Evolutionary conservation across 2,113 vertebrate genomes (phyloP).

Genomic region (Carollia perspicillata): DNA sequence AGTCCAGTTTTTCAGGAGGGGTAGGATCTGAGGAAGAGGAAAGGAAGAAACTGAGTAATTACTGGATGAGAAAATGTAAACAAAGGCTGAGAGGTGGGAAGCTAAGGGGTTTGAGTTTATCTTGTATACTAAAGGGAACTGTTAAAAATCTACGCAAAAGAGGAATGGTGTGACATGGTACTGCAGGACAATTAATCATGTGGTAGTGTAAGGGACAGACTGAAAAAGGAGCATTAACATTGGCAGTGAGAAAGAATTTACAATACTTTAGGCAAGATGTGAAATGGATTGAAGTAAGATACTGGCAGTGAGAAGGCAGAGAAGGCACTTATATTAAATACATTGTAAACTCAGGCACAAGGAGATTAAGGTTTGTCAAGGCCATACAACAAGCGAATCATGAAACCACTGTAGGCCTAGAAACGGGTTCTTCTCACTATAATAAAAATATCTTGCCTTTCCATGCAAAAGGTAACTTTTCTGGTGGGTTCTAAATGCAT

Average conservation of each 20-base stretch:
- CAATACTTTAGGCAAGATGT: neutral
- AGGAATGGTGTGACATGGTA: neutral
- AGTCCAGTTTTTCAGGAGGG: neutral
- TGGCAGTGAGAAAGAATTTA: neutral
- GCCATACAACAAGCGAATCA: neutral
- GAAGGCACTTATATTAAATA: neutral
- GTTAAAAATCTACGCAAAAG: neutral
- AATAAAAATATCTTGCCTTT: neutral
- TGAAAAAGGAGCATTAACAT: neutral
- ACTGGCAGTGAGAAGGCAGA: neutral
- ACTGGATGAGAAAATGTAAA: neutral
- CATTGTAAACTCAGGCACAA: neutral
- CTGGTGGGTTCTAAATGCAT: neutral
- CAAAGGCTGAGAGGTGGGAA: neutral
- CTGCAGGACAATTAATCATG: neutral
- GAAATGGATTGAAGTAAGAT: neutral
- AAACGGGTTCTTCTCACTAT: neutral
- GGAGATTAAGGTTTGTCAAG: neutral
- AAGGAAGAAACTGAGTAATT: neutral
- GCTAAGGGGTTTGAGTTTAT: neutral
- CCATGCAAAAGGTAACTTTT: neutral
- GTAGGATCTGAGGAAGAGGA: neutral
- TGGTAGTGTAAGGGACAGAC: neutral
- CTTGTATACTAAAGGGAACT: neutral
- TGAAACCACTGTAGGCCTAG: neutral